These are phyloP conservation scores for Trichoplusia ni DNA, from an alignment of 1,140 invertebrate species.

Conservation along the genomic window DNA sequence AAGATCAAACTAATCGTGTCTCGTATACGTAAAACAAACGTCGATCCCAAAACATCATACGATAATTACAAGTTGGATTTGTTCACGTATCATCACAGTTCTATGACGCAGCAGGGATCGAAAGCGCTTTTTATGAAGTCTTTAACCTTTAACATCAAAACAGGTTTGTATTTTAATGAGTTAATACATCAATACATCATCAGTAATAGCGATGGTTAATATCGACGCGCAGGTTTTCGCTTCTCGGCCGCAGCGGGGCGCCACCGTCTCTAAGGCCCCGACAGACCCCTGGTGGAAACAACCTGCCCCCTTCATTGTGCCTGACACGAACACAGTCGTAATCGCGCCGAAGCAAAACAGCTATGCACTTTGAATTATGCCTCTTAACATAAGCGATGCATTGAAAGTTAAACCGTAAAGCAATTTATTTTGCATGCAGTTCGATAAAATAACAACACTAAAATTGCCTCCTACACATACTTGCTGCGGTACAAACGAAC, in stretches of 20 bases:
- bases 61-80: conserved; percentile 38
- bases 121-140: conserved; percentile 61
- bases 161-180: conserved; percentile 72
- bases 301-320: conserved; percentile 61
- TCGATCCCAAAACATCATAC: conserved; percentile 20
- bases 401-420: conserved; percentile 32
- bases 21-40: conserved; percentile 30
- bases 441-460: conserved; percentile 49
- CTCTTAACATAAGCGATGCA: conserved; percentile 32
- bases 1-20: conserved; percentile 16
- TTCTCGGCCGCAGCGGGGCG: conserved; percentile 64
- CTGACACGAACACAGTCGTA: conserved; percentile 57
- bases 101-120: conserved; percentile 53
- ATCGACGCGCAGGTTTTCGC: conserved; percentile 62
- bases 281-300: conserved; percentile 55
- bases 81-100: conserved; percentile 57
- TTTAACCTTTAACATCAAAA: conserved; percentile 66
- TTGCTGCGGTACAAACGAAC: conserved; percentile 42
- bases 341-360: conserved; percentile 49
- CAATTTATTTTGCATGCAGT: conserved; percentile 61
- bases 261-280: conserved; percentile 57
- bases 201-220: conserved; percentile 59
- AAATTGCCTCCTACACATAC: conserved; percentile 44
- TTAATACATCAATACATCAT: conserved; percentile 74
- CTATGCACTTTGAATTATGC: conserved; percentile 48